Evolutionary conservation across 2,888 invertebrate genomes (phyloP), one percentile per base, ranked within the genome.

Genomic region (Pocota personata): DNA sequence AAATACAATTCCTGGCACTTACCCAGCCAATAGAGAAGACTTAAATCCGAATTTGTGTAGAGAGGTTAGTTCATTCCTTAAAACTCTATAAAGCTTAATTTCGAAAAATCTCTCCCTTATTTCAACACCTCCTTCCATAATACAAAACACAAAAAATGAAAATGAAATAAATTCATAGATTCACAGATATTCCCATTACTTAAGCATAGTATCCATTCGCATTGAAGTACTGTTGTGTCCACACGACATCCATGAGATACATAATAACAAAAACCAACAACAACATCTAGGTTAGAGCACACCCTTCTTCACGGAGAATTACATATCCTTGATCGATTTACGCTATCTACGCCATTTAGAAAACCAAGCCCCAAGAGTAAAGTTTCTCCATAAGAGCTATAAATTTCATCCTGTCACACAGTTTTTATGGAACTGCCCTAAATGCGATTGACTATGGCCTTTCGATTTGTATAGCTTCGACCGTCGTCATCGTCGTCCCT

Each of bases 351-450:
- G 67, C 82, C 86, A 82, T 86, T 86, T 80, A 82, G 60, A 80
- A 76, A 80, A 72, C 79, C 72, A 72, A 77, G 55, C 72, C 76
- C 84, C 86, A 72, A 72, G 58, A 77, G 72, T 37, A 69, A 50
- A 75, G 64, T 79, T 86, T 67, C 27, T 80, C 86, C 71, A 57
- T 40, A 64, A 55, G 8, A 69, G 75, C 8, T 24, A 86, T 86
- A 80, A 86, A 86, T 86, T 82, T 67, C 37, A 72, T 76, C 80
- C 86, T 86, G 86, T 86, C 86, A 82, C 72, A 86, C 55, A 73
- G 19, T 86, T 86, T 80, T 86, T 72, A 82, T 86, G 72, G 71
- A 57, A 86, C 62, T 86, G 86, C 86, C 86, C 80, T 77, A 77
- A 86, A 86, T 82, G 67, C 60, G 82, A 58, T 82, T 67, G 57